Evolutionary conservation across 2,888 invertebrate species (phyloP), one percentile per base, ranked within the genome.

Genomic region (Rhaphigaster nebulosa): DNA sequence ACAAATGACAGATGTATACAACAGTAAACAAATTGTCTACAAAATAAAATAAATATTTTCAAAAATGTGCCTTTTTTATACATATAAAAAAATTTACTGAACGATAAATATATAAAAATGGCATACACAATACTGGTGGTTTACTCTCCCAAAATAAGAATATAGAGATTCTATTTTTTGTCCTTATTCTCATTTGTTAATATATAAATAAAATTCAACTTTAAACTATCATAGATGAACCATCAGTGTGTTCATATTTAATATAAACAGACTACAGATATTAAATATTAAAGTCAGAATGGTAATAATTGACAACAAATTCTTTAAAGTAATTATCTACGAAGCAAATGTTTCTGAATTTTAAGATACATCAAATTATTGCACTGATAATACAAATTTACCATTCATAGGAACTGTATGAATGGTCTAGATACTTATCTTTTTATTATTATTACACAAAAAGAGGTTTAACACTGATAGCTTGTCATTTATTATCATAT

Each of bases 1-100:
- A 56, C 54, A 88, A 88, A 88, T 88, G 60, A 87, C 52, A 87
- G n/a, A 54, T 52, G 38, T 56, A 88, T 41, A 56, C 20, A 56
- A 52, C 41, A 50, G 13, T 54, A 88, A 88, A 88, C 88, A 88
- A 50, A 88, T 29, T 29, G 6, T 12, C 34, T 56, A 88, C 29
- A 88, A 38, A 88, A 56, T 88, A 88, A 52, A 52, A 52, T 87
- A 29, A 54, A 34, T 60, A 88, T 38, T 54, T 34, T 88, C 54
- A 20, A 38, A 76, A 38, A 76, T 29, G 52, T 52, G 52, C 52
- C 13, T 52, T 52, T 56, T 38, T 76, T 34, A 8, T 15, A n/a
- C 10, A 18, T 12, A 10, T 38, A 38, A 38, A 76, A 76, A 76
- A 29, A 29, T n/a, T 10, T 23, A 38, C 6, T 29, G 8, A 38